phyloP scores from a whole-genome alignment of 2,113 vertebrate genomes.

The Paradoxurus hermaphroditus region DNA sequence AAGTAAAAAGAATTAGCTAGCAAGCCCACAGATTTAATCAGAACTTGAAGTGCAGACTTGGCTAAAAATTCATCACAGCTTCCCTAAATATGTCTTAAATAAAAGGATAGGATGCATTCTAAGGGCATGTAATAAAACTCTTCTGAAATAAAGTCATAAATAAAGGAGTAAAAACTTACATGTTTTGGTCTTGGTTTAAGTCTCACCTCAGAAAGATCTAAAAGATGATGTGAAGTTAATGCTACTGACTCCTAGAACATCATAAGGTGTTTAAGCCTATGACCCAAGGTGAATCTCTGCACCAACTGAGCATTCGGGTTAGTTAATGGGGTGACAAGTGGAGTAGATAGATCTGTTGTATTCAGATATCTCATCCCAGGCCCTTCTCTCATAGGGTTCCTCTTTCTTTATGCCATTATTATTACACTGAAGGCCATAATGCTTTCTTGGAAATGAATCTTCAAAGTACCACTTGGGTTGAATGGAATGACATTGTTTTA shows the following conservation, averaged over 20 bases:
- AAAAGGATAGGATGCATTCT: neutral
- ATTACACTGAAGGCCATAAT: neutral
- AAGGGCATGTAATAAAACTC: constrained; percentile 21
- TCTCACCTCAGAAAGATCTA: neutral
- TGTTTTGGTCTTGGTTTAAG: neutral
- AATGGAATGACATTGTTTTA: neutral
- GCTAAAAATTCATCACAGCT: neutral
- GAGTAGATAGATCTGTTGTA: fast-evolving
- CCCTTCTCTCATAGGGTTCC: neutral
- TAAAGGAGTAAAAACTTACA: neutral
- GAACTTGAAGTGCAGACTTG: constrained; percentile 33
- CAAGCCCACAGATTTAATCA: constrained; percentile 53
- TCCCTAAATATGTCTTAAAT: neutral
- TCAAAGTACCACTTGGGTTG: neutral
- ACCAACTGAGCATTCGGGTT: neutral
- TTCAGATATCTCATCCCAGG: fast-evolving
- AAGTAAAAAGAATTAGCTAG: neutral
- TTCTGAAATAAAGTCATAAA: constrained; percentile 11
- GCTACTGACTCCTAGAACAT: neutral
- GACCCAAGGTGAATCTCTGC: neutral
- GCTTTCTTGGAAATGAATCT: neutral
- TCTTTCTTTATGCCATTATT: neutral
- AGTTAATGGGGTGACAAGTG: neutral
- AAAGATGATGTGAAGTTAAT: neutral
- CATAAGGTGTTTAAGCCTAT: neutral